Conservation (phyloP, 2,797 vertebrate genomes). For the Falco cherrug region DNA sequence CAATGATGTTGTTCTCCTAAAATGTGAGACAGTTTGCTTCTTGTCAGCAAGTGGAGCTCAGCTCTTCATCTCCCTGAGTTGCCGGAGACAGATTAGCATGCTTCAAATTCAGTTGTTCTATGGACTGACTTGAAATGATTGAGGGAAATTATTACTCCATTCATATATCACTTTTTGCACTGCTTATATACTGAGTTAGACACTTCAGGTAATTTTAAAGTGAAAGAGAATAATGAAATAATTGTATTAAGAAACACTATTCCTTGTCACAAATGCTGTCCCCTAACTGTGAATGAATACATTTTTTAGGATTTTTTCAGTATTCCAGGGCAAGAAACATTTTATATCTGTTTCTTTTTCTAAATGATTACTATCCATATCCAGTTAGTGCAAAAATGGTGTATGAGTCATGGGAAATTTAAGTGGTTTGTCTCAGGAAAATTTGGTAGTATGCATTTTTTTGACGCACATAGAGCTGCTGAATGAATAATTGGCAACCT, state of each 20-base stretch:
- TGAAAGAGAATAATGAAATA: conserved; percentile 11
- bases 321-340: conserved; percentile 4
- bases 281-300: conserved; percentile 25
- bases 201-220: neutral
- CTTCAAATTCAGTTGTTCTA: conserved; percentile 43
- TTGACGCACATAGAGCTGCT: conserved; percentile 44
- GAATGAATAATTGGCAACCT: conserved; percentile 54
- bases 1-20: conserved; percentile 81
- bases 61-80: conserved; percentile 72
- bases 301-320: conserved; percentile 22
- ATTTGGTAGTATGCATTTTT: conserved; percentile 54
- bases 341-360: conserved; percentile 25
- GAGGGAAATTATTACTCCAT: neutral
- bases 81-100: conserved; percentile 56
- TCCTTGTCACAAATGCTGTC: conserved; percentile 17
- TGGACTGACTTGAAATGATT: neutral
- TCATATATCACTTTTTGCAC: conserved; percentile 21
- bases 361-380: conserved; percentile 38
- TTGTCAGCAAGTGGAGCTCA: conserved; percentile 80
- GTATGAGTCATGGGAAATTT: conserved; percentile 64
- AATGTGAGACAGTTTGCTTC: conserved; percentile 83
- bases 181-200: neutral
- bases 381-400: conserved; percentile 44
- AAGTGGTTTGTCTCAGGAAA: conserved; percentile 63
- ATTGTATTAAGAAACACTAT: neutral